A percentile compares a stretch with the other conserved stretches of the same genome.
These are phyloP conservation scores for Tenodera sinensis DNA, from an alignment of 2,888 invertebrate genomes.

Conservation along the genomic window DNA sequence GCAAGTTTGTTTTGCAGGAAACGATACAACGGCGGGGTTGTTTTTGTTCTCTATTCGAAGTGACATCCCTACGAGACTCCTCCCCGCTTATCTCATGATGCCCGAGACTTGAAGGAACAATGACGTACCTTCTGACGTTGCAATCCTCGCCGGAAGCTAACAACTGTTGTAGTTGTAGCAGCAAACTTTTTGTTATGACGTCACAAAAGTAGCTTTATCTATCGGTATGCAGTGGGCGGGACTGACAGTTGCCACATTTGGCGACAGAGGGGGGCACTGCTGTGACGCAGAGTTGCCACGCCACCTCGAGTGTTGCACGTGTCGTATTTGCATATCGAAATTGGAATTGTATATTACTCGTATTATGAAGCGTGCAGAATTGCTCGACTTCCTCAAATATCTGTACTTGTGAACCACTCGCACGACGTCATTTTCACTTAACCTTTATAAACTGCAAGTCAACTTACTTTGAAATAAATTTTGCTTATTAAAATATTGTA, in stretches of 20 bases:
- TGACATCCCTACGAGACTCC: background rate
- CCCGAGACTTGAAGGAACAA: background rate
- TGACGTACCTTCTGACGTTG: slow-evolving; percentile 7
- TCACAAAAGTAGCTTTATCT: background rate
- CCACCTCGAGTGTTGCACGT: too few relatives aligned
- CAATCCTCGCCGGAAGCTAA: background rate
- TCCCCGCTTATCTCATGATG: background rate
- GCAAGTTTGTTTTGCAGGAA: background rate
- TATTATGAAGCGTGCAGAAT: too few relatives aligned
- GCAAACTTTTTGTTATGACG: background rate
- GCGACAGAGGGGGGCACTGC: too few relatives aligned
- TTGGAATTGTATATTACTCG: too few relatives aligned
- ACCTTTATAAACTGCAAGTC: too few relatives aligned
- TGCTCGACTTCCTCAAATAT: too few relatives aligned
- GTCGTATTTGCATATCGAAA: too few relatives aligned
- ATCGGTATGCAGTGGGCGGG: background rate
- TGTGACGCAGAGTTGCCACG: too few relatives aligned
- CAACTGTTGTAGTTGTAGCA: background rate
- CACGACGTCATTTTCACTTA: too few relatives aligned
- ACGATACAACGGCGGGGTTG: background rate
- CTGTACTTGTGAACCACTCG: too few relatives aligned
- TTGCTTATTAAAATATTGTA: too few relatives aligned
- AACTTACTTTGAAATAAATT: too few relatives aligned
- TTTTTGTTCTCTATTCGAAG: background rate
- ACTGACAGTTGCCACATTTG: background rate